These are phyloP conservation scores for Olivierus martensii DNA, from an alignment of 1,140 invertebrate species.

Conservation along the genomic window DNA sequence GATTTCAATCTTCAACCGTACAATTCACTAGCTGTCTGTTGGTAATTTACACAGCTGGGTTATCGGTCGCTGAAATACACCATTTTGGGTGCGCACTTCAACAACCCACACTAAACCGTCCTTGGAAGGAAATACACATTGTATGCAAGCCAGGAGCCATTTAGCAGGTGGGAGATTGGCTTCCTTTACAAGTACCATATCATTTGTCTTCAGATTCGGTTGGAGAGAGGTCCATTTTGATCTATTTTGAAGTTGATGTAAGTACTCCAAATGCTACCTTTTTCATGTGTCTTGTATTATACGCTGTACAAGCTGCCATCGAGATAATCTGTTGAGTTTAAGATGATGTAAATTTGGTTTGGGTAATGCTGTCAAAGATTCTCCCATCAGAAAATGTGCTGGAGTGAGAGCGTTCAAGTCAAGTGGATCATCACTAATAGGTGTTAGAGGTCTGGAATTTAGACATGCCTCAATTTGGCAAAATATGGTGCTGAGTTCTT, in stretches of 20 bases:
- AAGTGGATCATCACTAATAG: constrained; percentile 23
- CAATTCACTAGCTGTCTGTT: too few relatives aligned
- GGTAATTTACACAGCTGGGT: constrained; percentile 7
- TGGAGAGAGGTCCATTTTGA: constrained; percentile 1
- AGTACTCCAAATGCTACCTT: constrained; percentile 9
- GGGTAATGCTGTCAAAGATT: neutral
- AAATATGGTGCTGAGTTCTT: constrained; percentile 23
- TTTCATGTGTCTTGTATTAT: constrained; percentile 1
- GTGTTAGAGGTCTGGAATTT: constrained; percentile 23
- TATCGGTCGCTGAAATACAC: neutral
- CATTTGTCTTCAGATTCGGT: constrained; percentile 3
- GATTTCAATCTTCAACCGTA: too few relatives aligned
- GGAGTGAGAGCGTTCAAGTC: constrained; percentile 24
- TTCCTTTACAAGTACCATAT: neutral
- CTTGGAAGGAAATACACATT: neutral
- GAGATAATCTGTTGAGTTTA: neutral
- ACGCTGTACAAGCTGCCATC: constrained; percentile 5
- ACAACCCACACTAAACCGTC: neutral
- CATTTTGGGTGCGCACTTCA: neutral
- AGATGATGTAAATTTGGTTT: neutral
- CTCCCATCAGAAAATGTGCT: constrained; percentile 18
- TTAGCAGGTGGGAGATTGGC: neutral
- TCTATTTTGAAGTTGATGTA: constrained; percentile 6
- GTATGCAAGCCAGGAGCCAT: neutral
- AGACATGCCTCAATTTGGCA: constrained; percentile 25